Percentiles rank a stretch among this genome's conserved stretches.
Conservation (phyloP, 1,140 invertebrate species). For the Elymnias hypermnestra region DNA sequence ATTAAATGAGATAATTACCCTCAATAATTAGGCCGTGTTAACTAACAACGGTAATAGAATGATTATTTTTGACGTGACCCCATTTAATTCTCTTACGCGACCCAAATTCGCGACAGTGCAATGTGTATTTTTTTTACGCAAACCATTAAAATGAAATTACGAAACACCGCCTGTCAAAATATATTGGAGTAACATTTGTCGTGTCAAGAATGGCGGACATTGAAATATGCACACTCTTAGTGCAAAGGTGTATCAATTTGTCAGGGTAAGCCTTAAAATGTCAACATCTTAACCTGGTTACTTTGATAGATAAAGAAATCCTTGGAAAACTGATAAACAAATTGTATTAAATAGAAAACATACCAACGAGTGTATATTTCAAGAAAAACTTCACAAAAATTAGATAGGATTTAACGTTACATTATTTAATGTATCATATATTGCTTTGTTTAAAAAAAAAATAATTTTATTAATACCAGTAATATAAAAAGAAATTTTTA, state of each 20-base stretch:
- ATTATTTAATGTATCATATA: no score
- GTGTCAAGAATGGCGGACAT: slow-evolving; percentile 34
- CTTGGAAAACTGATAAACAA: no score
- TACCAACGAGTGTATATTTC: background rate
- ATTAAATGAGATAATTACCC: slow-evolving; percentile 1
- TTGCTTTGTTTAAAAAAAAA: no score
- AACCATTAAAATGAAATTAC: slow-evolving; percentile 62
- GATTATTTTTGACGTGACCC: slow-evolving; percentile 63
- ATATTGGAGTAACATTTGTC: slow-evolving; percentile 38
- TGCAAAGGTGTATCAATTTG: slow-evolving; percentile 38
- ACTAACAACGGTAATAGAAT: slow-evolving; percentile 49
- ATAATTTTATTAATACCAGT: no score
- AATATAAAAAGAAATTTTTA: no score
- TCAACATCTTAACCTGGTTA: slow-evolving; percentile 19
- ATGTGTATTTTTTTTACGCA: slow-evolving; percentile 42
- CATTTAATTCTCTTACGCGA: slow-evolving; percentile 51
- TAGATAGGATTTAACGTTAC: no score
- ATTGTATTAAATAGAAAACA: background rate
- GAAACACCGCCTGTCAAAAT: slow-evolving; percentile 55
- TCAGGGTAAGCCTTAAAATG: slow-evolving; percentile 18
- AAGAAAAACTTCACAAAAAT: background rate
- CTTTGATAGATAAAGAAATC: slow-evolving; percentile 9
- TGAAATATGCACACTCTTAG: slow-evolving; percentile 36
- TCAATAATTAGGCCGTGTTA: slow-evolving; percentile 60
- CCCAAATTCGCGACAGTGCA: slow-evolving; percentile 63